Evolutionary conservation across 2,797 vertebrate species (phyloP).

Genomic region (Ispidina picta): DNA sequence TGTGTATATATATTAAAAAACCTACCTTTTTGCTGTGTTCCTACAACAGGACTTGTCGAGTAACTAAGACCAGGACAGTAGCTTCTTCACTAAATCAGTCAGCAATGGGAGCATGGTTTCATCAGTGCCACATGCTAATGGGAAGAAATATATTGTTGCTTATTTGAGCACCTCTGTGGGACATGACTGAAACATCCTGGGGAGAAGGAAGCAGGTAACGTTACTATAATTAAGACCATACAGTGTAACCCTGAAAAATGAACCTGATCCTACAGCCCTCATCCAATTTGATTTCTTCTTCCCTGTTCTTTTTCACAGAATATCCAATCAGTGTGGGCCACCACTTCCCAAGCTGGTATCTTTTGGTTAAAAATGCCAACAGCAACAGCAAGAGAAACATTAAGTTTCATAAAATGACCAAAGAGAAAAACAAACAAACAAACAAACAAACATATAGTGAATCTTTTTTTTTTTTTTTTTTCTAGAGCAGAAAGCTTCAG

Average conservation of each 20-base stretch:
- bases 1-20: neutral
- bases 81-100: neutral
- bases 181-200: neutral
- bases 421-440: neutral
- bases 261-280: neutral
- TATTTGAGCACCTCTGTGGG: neutral
- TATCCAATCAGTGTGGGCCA: neutral
- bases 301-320: neutral
- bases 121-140: neutral
- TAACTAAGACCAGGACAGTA: neutral
- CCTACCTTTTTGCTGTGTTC: neutral
- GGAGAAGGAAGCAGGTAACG: neutral
- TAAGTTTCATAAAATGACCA: neutral
- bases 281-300: neutral
- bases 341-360: neutral
- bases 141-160: neutral
- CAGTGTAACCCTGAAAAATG: neutral
- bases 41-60: neutral
- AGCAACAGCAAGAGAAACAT: neutral
- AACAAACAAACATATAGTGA: neutral
- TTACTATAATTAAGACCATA: neutral
- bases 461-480: neutral
- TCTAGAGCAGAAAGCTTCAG: neutral
- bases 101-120: neutral
- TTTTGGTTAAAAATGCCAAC: neutral